These are phyloP conservation scores for Protonibea diacanthus DNA, from an alignment of 2,797 vertebrate genomes.

Conservation along the genomic window DNA sequence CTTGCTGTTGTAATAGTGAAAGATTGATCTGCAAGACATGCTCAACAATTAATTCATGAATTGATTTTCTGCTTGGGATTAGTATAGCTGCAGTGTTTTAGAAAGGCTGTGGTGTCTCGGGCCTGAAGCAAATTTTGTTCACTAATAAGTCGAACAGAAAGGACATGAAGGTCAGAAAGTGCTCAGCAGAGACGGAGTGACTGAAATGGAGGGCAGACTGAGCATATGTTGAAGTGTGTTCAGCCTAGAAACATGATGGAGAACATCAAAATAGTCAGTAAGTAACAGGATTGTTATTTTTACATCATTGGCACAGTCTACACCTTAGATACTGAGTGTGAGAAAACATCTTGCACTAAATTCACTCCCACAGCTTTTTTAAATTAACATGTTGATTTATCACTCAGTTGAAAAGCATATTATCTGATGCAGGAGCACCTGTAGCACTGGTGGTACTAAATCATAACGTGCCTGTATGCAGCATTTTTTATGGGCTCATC, in stretches of 20 bases:
- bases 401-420: slow-evolving; percentile 37
- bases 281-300: neutral
- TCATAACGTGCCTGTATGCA: slow-evolving; percentile 23
- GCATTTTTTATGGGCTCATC: slow-evolving; percentile 51
- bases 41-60: slow-evolving; percentile 76
- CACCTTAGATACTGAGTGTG: neutral
- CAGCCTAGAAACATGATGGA: slow-evolving; percentile 4
- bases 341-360: slow-evolving; percentile 6
- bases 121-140: slow-evolving; percentile 60
- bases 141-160: slow-evolving; percentile 61
- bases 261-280: neutral
- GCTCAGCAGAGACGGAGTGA: slow-evolving; percentile 42
- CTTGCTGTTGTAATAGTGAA: slow-evolving; percentile 52
- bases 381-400: slow-evolving; percentile 46
- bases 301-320: neutral
- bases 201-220: slow-evolving; percentile 32
- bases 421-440: slow-evolving; percentile 39
- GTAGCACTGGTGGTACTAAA: slow-evolving; percentile 38
- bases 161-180: slow-evolving; percentile 62
- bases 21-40: slow-evolving; percentile 74
- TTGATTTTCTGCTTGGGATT: slow-evolving; percentile 77
- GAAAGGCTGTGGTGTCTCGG: slow-evolving; percentile 51
- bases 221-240: slow-evolving; percentile 30
- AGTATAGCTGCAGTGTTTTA: slow-evolving; percentile 63
- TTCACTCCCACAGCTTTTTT: slow-evolving; percentile 18